These are phyloP conservation scores for Microchrysa polita DNA, from an alignment of 2,888 invertebrate species.

Conservation along the genomic window DNA sequence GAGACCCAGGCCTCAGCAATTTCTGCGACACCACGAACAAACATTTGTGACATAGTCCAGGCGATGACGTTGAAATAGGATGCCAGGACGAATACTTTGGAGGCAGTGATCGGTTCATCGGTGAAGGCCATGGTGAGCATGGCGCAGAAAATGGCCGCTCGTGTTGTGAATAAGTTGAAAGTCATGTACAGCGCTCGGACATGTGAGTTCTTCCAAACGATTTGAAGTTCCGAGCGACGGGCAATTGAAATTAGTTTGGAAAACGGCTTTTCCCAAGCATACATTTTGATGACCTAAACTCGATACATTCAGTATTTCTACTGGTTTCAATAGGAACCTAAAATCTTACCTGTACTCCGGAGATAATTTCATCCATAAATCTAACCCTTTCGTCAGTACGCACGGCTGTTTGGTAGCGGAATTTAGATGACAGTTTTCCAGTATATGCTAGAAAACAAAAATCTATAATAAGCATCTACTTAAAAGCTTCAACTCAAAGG, in stretches of 20 bases:
- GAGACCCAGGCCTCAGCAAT: constrained; percentile 83
- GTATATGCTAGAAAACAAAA: constrained; percentile 54
- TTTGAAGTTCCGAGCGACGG: constrained; percentile 71
- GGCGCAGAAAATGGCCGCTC: constrained; percentile 80
- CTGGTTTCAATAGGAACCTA: background rate
- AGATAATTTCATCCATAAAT: constrained; percentile 79
- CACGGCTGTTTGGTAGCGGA: constrained; percentile 67
- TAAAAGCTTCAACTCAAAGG: background rate
- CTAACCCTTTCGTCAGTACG: constrained; percentile 79
- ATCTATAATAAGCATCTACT: constrained; percentile 26
- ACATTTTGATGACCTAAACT: constrained; percentile 89
- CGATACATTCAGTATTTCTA: background rate
- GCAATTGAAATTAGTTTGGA: constrained; percentile 76
- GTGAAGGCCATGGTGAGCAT: constrained; percentile 75
- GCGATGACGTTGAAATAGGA: constrained; percentile 68
- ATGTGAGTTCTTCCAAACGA: constrained; percentile 71
- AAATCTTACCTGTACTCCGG: constrained; percentile 69
- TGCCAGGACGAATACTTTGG: constrained; percentile 67
- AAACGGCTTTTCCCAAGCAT: constrained; percentile 90
- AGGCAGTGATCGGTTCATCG: constrained; percentile 75
- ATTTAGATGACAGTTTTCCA: constrained; percentile 56
- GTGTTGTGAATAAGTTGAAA: constrained; percentile 82
- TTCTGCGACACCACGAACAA: constrained; percentile 76
- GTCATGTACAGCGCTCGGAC: constrained; percentile 77
- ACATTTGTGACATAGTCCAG: constrained; percentile 69